Base-by-base conservation (phyloP, 2,888 invertebrate species). In the Ariolimax columbianus region DNA sequence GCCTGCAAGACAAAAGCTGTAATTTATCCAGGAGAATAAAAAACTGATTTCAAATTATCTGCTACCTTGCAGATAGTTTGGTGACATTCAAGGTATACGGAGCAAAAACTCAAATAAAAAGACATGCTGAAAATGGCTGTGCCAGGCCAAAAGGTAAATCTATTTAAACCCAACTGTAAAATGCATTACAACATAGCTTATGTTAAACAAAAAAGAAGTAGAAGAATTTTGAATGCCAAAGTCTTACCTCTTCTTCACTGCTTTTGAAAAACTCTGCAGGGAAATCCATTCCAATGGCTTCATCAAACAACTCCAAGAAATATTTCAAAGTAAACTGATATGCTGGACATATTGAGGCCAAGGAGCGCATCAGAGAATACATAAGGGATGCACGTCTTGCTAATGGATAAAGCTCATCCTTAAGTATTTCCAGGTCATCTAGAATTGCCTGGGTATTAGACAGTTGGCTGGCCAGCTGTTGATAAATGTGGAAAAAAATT, bases 271-370 rank as follows among this genome's bases (percentile, higher is more conserved):
- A 91, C 14, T 91, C 91, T 17, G 88, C 87, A 26, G 93, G 93
- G 23, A 93, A 87, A 72, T 91, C 90, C 9, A 91, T 92, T 66
- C 93, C 93, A 19, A 93, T 89, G 11, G 93, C 93, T 84, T 93
- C 93, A 87, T 94, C 93, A 91, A 93, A 94, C 86, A 93, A 89
- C 33, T 90, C 86, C 30, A 93, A 88, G 88, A 94, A 94, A 88
- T 92, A 93, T 43, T 90, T 87, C 87, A 93, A 87, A 19, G 93
- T 90, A 90, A 93, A 93, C 89, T 92, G 92, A 88, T 93, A 93
- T 87, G 93, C 92, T 40, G 90, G 91, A 47, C 91, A 90, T 23
- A 93, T 85, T 77, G 90, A 89, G 68, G 91, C 89, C 85, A 93
- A 88, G 75, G 91, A 90, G 47, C 92, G 87, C n/a, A 92, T 89